Base-by-base conservation (phyloP, 53 echinoderm and acorn worm species). In the Holothuria scabra region DNA sequence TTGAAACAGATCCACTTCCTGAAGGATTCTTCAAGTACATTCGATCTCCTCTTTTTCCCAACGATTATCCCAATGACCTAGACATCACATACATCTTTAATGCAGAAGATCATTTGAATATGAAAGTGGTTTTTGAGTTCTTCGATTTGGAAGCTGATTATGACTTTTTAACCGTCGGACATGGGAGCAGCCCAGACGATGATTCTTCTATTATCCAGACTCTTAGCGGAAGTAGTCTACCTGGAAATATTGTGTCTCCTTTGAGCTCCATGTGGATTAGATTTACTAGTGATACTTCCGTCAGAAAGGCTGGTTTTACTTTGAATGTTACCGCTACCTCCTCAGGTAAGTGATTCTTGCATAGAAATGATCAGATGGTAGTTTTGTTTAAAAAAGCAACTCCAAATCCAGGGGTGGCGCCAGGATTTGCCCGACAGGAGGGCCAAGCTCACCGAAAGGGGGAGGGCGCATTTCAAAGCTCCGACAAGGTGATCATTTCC, bases 101-200 rank as follows among this genome's bases (percentile, higher is more conserved):
- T 20, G 46, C 76, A 13, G 76, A 80, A 26, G 16, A 59, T 21
- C 33, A 60, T 23, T 62, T 80, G 3, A 80, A 80, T 41, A 34
- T 80, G 28, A 28, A 11, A 18, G 13, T 80, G 31, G 38, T 21
- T 0, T 80, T 80, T 33, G 28, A 57, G 1, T 28, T 31, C 21
- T 80, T 80, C 31, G 60, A 80, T 35, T 33, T 61, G 11, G 80
- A 80, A 29, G 25, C 58, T 33, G 80, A 60, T 34, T 80, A 80
- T 32, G 80, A 80, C 44, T 32, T 59, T 23, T 18, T 80, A 10
- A 80, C 80, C 22, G 80, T 80, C 12, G 80, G 80, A 22, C 38
- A 80, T 32, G 80, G 80, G 1, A 30, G 8, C 20, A 24, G 58
- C 21, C 80, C 80, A 2, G 33, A 20, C 25, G 80, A 61, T 25